These are phyloP conservation scores for Leptinotarsa defecta DNA, from an alignment of 1,140 invertebrate species.

Conservation along the genomic window DNA sequence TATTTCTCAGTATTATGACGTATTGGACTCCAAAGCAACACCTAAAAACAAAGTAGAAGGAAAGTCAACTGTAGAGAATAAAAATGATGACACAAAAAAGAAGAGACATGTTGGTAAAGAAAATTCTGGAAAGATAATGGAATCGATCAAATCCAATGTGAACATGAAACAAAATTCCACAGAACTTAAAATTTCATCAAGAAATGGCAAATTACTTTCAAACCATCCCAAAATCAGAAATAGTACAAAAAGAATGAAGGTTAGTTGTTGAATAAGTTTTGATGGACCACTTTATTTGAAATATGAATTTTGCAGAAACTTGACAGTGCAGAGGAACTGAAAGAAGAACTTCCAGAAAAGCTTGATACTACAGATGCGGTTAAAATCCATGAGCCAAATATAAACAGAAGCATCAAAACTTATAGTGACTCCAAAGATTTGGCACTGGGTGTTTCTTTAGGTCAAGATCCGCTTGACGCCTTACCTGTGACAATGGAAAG, in stretches of 20 bases:
- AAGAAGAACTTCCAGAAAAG: conserved; percentile 20
- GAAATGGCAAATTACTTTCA: too few species aligned
- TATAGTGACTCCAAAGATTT: conserved; percentile 64
- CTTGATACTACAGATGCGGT: conserved; percentile 42
- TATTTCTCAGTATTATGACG: conserved; percentile 52
- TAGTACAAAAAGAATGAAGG: too few species aligned
- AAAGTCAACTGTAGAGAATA: neutral
- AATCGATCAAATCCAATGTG: too few species aligned
- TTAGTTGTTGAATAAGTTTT: too few species aligned
- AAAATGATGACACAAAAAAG: neutral
- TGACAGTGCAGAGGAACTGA: conserved; percentile 15
- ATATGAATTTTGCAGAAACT: conserved; percentile 12
- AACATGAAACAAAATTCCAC: too few species aligned
- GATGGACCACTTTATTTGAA: too few species aligned
- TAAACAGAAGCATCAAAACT: conserved; percentile 58
- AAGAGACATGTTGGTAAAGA: neutral
- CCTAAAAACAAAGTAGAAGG: neutral
- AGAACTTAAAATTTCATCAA: too few species aligned
- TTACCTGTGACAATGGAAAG: conserved; percentile 29
- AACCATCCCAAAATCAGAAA: too few species aligned
- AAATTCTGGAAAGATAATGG: neutral
- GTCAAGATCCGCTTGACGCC: conserved; percentile 58
- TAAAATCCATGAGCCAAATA: conserved; percentile 51
- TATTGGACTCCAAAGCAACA: conserved; percentile 46
- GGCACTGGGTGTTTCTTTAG: conserved; percentile 61